A percentile compares a stretch with the other conserved stretches of the same genome.
Conservation (phyloP, 2,888 invertebrate species). For the Agelastica alni region DNA sequence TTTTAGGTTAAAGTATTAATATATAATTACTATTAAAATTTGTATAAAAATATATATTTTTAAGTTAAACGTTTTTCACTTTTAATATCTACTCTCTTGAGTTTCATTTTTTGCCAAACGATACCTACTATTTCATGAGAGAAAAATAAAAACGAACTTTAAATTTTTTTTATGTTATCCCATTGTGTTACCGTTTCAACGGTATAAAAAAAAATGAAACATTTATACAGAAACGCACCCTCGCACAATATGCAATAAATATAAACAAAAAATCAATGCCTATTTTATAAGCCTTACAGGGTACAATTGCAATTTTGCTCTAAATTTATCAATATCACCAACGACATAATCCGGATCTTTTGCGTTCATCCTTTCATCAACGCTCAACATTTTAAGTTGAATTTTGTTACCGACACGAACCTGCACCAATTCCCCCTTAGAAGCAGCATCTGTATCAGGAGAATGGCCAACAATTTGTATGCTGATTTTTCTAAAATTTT, state of each 20-base stretch:
- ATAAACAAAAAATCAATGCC: not conserved
- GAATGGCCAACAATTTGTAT: conserved; percentile 58
- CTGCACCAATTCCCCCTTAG: not conserved
- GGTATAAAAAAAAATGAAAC: too few relatives aligned
- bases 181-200: too few relatives aligned
- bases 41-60: not conserved
- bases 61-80: too few relatives aligned
- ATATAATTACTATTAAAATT: not conserved
- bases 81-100: too few relatives aligned
- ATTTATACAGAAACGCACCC: too few relatives aligned
- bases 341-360: conserved; percentile 32
- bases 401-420: not conserved
- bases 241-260: too few relatives aligned
- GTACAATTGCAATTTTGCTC: conserved; percentile 23
- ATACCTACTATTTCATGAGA: too few relatives aligned
- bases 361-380: conserved; percentile 9
- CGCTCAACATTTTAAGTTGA: conserved; percentile 5
- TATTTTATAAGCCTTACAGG: conserved; percentile 13
- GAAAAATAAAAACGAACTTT: too few relatives aligned
- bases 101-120: too few relatives aligned
- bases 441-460: not conserved
- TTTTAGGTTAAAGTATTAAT: conserved; percentile 5
- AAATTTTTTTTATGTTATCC: too few relatives aligned
- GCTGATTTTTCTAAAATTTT: conserved; percentile 58
- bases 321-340: conserved; percentile 32